Evolutionary conservation across 2,797 vertebrate genomes (phyloP).

Genomic region (Lycodopsis pacificus): DNA sequence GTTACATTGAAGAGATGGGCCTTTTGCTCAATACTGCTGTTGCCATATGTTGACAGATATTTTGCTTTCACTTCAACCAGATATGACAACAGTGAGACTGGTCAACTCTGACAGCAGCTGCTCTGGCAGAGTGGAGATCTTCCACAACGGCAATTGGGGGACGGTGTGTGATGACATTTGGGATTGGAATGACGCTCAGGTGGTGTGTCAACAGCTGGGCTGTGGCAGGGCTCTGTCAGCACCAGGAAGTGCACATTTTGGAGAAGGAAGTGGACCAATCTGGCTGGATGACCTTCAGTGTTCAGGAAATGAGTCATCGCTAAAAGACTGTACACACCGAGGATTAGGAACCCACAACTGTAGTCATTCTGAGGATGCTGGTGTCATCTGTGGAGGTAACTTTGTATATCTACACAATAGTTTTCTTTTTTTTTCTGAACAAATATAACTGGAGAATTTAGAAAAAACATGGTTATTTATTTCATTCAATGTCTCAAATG

Average conservation of each 20-base stretch:
- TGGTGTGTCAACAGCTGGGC: too few species aligned
- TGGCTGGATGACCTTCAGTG: not conserved
- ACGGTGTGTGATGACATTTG: not conserved
- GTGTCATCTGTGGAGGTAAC: constrained; percentile 9
- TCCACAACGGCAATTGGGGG: not conserved
- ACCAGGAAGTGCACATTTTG: not conserved
- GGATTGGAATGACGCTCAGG: too few species aligned
- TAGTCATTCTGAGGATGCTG: not conserved
- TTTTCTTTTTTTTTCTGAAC: too few species aligned
- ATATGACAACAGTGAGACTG: not conserved
- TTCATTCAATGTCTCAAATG: too few species aligned
- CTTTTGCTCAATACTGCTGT: too few species aligned
- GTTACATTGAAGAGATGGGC: too few species aligned
- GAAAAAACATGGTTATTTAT: too few species aligned
- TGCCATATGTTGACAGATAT: too few species aligned
- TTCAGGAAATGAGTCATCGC: not conserved
- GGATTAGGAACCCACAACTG: not conserved
- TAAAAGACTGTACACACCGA: not conserved
- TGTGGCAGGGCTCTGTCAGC: not conserved
- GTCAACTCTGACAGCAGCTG: too few species aligned
- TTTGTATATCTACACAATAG: not conserved
- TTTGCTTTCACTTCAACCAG: too few species aligned
- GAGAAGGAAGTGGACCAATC: not conserved
- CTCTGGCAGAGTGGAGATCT: not conserved
- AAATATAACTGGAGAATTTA: too few species aligned